Base-by-base conservation (phyloP, 2,888 invertebrate species). In the Liposcelis brunnea region DNA sequence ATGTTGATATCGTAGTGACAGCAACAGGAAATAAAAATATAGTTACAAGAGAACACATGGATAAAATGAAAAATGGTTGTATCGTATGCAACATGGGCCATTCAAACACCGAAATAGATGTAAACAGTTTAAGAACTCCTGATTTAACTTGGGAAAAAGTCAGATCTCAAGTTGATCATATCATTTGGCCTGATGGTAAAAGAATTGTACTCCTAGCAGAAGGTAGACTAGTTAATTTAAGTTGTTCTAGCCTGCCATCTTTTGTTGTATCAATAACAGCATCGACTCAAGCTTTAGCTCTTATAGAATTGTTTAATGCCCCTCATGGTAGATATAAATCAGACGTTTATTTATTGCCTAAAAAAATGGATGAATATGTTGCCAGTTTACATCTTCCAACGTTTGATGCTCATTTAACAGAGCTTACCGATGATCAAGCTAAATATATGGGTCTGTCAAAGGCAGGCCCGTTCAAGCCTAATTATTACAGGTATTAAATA, bases 331-430 rank as follows among this genome's bases (percentile, higher is more conserved):
- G 95, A 49, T 97, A 97, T 65, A 95, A 94, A 68, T 80, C 91
- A 51, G 97, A 97, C 63, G 95, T 97, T 14, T 97, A 97, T 66
- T 72, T 97, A 52, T 69, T 97, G 56, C 97, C 97, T 44, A 97
- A 97, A 69, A 97, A 97, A 69, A 94, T 97, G 95, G 87, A 97
- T 67, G 97, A 97, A 59, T 95, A 95, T 64, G 97, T 97, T 16
- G 95, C 97, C 11, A 91, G 90, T 52, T 73, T 97, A 36, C 97
- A 97, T 68, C 71, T 97, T 58, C 90, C 94, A 7, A 89, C 93
- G 14, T 97, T 97, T 63, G 95, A 95, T 70, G 95, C 95, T 15
- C 94, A 95, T 60, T 71, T 97, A 54, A 97, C 95, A 0, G 95
- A 97, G 61, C 70, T 97, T 44, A 76, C 81, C 3, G 95, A 97